A percentile compares a stretch with the other conserved stretches of the same genome.
These are phyloP conservation scores for Burhinus bistriatus DNA, from an alignment of 2,113 vertebrate species.

Conservation along the genomic window DNA sequence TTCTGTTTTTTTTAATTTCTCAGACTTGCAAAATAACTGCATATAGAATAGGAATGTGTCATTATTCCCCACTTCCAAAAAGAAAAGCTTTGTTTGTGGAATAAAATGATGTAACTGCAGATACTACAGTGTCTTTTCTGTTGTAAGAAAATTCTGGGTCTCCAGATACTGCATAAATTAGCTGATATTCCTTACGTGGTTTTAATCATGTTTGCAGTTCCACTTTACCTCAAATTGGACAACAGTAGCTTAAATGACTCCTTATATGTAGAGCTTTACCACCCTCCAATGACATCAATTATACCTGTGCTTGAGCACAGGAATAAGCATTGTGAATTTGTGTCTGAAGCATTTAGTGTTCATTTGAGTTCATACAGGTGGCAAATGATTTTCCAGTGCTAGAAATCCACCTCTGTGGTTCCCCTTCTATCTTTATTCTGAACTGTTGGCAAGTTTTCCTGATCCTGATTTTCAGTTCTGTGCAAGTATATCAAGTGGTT, in stretches of 20 bases:
- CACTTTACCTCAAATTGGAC: not conserved
- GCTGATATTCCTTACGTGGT: not conserved
- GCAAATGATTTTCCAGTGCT: not conserved
- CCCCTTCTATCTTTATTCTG: rapidly evolving
- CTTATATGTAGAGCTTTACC: not conserved
- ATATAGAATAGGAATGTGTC: not conserved
- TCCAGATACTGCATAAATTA: not conserved
- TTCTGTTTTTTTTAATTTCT: not conserved
- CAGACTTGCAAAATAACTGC: not conserved
- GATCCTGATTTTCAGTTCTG: not conserved
- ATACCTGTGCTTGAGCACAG: not conserved
- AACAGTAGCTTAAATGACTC: not conserved
- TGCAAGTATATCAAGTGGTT: not conserved
- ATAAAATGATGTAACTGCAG: not conserved
- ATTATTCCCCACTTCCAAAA: not conserved
- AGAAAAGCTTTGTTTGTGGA: not conserved
- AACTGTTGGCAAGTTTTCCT: not conserved
- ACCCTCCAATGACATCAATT: not conserved
- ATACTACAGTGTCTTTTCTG: not conserved
- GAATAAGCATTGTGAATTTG: not conserved
- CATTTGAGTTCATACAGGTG: not conserved
- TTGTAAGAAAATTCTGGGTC: not conserved
- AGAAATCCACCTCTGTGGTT: not conserved
- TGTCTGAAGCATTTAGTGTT: not conserved
- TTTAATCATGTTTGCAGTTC: not conserved